Evolutionary conservation across 2,797 vertebrate genomes (phyloP).

Genomic region (Cossypha niveicapilla): DNA sequence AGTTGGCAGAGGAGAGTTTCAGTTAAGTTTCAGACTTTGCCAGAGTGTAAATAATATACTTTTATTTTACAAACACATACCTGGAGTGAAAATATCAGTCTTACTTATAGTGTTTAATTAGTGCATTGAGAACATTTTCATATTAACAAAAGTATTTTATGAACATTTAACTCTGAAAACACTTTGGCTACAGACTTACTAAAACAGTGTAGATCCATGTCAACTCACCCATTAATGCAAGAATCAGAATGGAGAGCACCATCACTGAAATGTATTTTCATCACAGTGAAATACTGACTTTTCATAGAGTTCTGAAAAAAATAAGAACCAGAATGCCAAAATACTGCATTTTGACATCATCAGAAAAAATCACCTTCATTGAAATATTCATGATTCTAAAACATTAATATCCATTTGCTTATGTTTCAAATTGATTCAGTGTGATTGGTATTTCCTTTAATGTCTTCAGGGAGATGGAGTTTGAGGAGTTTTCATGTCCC

Average conservation of each 20-base stretch:
- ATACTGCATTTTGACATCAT: neutral
- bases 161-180: neutral
- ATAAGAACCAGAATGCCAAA: neutral
- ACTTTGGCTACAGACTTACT: neutral
- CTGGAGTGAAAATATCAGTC: neutral
- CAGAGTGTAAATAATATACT: neutral
- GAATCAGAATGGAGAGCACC: neutral
- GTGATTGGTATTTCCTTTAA: neutral
- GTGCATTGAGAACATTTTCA: neutral
- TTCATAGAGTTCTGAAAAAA: neutral
- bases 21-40: neutral
- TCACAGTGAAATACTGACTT: neutral
- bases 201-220: neutral
- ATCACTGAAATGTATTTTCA: neutral
- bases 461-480: neutral
- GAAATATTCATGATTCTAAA: neutral
- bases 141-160: neutral
- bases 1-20: neutral
- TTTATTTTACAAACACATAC: neutral
- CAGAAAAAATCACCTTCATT: rapidly evolving
- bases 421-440: neutral
- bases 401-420: neutral
- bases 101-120: neutral
- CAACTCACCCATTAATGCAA: neutral
- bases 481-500: neutral